Percentiles rank a stretch among this genome's conserved stretches.
These are phyloP conservation scores for Amphiura filiformis DNA, from an alignment of 35 echinoderm and acorn worm genomes.

Conservation along the genomic window DNA sequence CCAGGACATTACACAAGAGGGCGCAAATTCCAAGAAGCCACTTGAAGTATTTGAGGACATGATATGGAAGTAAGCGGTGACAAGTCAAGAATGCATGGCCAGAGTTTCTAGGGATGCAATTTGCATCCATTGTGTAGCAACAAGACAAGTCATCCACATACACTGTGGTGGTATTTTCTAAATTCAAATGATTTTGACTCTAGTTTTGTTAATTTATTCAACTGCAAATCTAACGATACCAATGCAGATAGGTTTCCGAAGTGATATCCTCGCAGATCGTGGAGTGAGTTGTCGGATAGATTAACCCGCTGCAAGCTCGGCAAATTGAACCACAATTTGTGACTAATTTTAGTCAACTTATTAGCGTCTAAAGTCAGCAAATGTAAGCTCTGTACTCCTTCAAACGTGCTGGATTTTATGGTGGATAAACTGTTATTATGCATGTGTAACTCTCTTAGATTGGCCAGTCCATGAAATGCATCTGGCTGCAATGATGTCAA, in stretches of 20 bases:
- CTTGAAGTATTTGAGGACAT: conserved; percentile 6
- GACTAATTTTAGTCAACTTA: not conserved
- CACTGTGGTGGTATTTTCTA: not conserved
- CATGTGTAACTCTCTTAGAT: not conserved
- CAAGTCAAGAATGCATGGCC: conserved; percentile 16
- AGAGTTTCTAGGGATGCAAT: not conserved
- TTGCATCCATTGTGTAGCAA: not conserved
- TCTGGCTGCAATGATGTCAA: too few species aligned
- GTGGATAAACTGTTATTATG: not conserved
- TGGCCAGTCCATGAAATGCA: not conserved
- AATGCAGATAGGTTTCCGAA: not conserved
- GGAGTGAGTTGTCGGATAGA: not conserved
- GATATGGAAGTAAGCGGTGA: conserved; percentile 4
- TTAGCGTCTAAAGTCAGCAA: not conserved
- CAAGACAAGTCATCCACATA: not conserved
- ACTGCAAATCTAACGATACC: not conserved
- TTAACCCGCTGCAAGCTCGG: not conserved
- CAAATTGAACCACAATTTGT: not conserved
- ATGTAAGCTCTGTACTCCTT: not conserved
- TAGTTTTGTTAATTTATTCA: not conserved
- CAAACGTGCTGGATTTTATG: not conserved
- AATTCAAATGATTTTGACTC: not conserved
- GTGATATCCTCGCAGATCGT: not conserved
- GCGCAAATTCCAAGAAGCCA: conserved; percentile 55
- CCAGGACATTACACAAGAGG: conserved; percentile 35